Percentiles rank a stretch among this genome's conserved stretches.
These are phyloP conservation scores for Cheiracanthium punctorium DNA, from an alignment of 2,888 invertebrate genomes.

Conservation along the genomic window DNA sequence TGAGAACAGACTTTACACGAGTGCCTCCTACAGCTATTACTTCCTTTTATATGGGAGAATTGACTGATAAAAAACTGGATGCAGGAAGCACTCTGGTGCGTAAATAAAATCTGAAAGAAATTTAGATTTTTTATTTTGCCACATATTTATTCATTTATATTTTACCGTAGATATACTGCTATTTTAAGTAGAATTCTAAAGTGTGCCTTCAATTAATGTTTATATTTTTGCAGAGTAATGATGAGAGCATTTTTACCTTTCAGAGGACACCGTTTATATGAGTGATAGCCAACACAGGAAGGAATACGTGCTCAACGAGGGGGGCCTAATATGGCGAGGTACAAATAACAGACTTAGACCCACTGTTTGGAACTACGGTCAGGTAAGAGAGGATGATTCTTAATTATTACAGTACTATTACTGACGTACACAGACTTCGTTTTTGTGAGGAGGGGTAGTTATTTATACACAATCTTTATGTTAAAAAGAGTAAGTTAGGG, in stretches of 20 bases:
- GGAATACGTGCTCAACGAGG: slow-evolving; percentile 72
- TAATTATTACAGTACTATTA: too few species aligned
- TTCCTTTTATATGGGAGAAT: too few species aligned
- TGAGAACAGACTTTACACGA: too few species aligned
- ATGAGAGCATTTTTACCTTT: background rate
- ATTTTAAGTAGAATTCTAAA: background rate
- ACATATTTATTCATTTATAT: background rate
- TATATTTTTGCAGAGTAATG: slow-evolving; percentile 14
- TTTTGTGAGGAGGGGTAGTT: too few species aligned
- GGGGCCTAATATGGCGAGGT: slow-evolving; percentile 72
- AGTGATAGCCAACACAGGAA: slow-evolving; percentile 62
- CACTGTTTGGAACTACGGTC: slow-evolving; percentile 72
- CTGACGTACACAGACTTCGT: too few species aligned
- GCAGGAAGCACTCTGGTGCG: background rate
- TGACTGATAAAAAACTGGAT: too few species aligned
- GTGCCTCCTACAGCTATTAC: too few species aligned
- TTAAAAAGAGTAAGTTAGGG: too few species aligned
- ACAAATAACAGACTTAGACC: slow-evolving; percentile 70
- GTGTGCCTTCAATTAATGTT: background rate
- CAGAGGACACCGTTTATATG: slow-evolving; percentile 71
- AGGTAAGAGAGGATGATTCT: slow-evolving; percentile 54
- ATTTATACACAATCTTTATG: too few species aligned
- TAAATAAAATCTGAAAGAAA: too few species aligned
- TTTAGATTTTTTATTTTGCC: too few species aligned
- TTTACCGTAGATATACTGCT: too few species aligned